A percentile compares a stretch with the other conserved stretches of the same genome.
phyloP scores from a whole-genome alignment of 2,888 invertebrate species.

The Salpingus planirostris region DNA sequence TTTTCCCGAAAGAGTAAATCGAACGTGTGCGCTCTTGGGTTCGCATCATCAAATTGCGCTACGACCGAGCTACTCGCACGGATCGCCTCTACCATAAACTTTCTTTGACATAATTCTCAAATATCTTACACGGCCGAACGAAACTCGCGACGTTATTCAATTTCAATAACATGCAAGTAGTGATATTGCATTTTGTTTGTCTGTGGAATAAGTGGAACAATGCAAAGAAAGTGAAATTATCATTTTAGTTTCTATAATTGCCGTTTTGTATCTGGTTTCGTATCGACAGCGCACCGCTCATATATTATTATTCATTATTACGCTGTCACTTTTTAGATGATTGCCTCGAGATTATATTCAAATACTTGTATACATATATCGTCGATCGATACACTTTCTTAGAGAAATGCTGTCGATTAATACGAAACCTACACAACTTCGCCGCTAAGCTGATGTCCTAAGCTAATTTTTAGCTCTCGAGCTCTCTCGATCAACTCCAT shows the following conservation, averaged over 20 bases:
- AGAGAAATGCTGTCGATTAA: no score
- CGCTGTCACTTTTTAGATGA: no score
- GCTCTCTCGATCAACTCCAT: no score
- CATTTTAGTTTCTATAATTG: slow-evolving; percentile 14
- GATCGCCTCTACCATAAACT: no score
- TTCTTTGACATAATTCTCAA: slow-evolving; percentile 22
- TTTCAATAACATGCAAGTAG: slow-evolving; percentile 13
- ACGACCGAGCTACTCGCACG: slow-evolving; percentile 18
- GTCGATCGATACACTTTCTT: no score
- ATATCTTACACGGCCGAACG: slow-evolving; percentile 14
- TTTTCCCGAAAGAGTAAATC: slow-evolving; percentile 7
- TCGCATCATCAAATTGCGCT: slow-evolving; percentile 17
- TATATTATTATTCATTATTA: no score
- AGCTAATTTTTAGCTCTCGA: no score
- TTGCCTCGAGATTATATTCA: no score
- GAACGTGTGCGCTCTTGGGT: slow-evolving; percentile 18
- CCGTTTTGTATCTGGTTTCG: slow-evolving; percentile 9
- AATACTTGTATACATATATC: no score
- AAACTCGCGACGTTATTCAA: slow-evolving; percentile 12
- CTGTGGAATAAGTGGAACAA: slow-evolving; percentile 15
- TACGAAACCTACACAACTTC: no score
- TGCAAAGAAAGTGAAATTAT: slow-evolving; percentile 17
- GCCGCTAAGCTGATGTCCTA: no score
- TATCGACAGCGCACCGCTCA: slow-evolving; percentile 8
- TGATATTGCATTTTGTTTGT: slow-evolving; percentile 10